Conservation (phyloP, 2,888 invertebrate species). For the Eupeodes luniger region DNA sequence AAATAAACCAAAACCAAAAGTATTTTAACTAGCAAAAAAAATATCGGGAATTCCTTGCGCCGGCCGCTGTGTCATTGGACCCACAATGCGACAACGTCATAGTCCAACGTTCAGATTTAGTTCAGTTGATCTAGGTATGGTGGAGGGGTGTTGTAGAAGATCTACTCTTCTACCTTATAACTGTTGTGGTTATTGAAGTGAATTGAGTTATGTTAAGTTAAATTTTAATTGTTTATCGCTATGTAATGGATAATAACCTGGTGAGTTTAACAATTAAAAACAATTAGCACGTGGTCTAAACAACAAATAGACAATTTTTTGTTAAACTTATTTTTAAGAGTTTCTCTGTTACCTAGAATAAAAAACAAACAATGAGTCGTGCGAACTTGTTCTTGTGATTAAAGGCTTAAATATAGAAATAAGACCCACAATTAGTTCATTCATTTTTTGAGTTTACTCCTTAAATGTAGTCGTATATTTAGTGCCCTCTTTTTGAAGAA, state of each 20-base stretch:
- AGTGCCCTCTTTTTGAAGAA: too few relatives aligned
- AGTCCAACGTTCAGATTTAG: conserved; percentile 49
- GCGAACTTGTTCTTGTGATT: too few relatives aligned
- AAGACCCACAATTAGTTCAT: too few relatives aligned
- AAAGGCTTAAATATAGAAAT: too few relatives aligned
- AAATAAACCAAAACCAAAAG: conserved; percentile 22
- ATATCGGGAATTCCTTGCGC: conserved; percentile 56
- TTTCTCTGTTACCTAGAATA: too few relatives aligned
- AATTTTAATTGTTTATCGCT: not conserved
- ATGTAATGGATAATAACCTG: not conserved
- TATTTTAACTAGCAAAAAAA: not conserved
- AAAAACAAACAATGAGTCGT: too few relatives aligned
- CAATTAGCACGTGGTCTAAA: conserved; percentile 6
- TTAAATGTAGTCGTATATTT: too few relatives aligned
- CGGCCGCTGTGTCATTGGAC: conserved; percentile 6
- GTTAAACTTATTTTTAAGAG: too few relatives aligned
- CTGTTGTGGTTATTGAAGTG: not conserved
- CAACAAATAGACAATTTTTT: not conserved
- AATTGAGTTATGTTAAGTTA: not conserved
- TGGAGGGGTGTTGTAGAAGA: not conserved
- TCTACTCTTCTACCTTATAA: too few relatives aligned
- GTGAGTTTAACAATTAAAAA: not conserved
- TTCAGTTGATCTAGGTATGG: not conserved
- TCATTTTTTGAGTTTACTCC: too few relatives aligned
- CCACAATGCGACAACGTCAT: conserved; percentile 37